Evolutionary conservation across 37 sponge, comb jelly and placozoan species (phyloP), one percentile per base, ranked within the genome.

Genomic region (Hexactinellida sp.): DNA sequence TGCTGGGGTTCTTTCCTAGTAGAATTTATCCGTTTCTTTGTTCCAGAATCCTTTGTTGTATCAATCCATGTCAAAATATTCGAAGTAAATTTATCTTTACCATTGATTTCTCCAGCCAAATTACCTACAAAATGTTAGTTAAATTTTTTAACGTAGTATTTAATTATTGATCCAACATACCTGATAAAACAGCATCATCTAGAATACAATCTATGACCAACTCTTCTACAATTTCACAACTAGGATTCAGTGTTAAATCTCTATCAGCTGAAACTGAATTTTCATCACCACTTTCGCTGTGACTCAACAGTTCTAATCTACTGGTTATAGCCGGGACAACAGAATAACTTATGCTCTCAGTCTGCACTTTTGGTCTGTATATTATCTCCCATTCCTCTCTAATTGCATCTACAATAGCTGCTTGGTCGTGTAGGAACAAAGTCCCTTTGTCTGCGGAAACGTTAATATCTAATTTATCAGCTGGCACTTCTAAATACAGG

Each of bases 351-450:
- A n/a, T n/a, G n/a, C n/a, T n/a, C n/a, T 63, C 34, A 63, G 32
- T 7, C 76, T 21, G 19, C 5, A 7, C 76, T n/a, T 63, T 63
- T 32, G 25, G 76, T 63, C 5, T n/a, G 30, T 63, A 63, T 1
- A 63, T 3, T 25, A 63, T 63, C 76, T 63, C 76, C 76, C 76
- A 63, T 63, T 63, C 76, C 30, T 63, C 76, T 63, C 13, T 63
- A 5, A 63, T 32, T 25, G 28, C 3, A 21, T 63, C 76, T 63
- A 63, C 13, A 23, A 63, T 63, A 23, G 76, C 3, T 10, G 34
- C 21, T 28, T 63, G 28, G 13, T 63, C 76, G 30, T 63, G 76
- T n/a, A 63, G 34, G 3, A 63, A 7, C 5, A 63, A 10, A 3
- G 30, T 63, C 5, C 76, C 76, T 23, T 63, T 63, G 13, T 63